A percentile compares a stretch with the other conserved stretches of the same genome.
phyloP scores from a whole-genome alignment of 2,113 vertebrate species.

The Siniperca knerii region DNA sequence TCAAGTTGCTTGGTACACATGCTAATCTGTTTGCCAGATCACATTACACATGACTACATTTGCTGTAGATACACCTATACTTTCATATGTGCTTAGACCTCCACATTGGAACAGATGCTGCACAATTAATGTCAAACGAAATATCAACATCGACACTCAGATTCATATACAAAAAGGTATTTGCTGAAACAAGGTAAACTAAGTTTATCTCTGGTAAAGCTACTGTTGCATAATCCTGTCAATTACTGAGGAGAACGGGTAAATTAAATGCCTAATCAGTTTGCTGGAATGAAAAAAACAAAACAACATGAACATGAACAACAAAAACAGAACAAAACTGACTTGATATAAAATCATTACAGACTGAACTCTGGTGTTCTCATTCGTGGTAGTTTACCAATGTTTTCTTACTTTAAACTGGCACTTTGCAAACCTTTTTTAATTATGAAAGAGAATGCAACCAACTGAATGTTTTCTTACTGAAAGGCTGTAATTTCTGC shows the following conservation, averaged over 20 bases:
- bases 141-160: background rate
- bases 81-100: background rate
- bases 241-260: conserved; percentile 11
- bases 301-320: background rate
- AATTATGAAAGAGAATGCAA: background rate
- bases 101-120: background rate
- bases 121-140: background rate
- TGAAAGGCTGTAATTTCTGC: background rate
- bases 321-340: background rate
- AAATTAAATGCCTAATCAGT: conserved; percentile 29
- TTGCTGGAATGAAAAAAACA: conserved; percentile 2
- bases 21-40: conserved; percentile 1
- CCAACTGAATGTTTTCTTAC: background rate
- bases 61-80: background rate
- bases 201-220: background rate
- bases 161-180: no score
- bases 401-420: conserved; percentile 7
- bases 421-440: background rate
- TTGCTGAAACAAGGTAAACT: background rate
- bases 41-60: background rate
- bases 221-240: conserved; percentile 19
- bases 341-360: background rate
- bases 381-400: background rate
- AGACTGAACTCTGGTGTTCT: conserved; percentile 6
- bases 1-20: background rate